Evolutionary conservation across 2,888 invertebrate species (phyloP).

Genomic region (Mylabris sibirica): DNA sequence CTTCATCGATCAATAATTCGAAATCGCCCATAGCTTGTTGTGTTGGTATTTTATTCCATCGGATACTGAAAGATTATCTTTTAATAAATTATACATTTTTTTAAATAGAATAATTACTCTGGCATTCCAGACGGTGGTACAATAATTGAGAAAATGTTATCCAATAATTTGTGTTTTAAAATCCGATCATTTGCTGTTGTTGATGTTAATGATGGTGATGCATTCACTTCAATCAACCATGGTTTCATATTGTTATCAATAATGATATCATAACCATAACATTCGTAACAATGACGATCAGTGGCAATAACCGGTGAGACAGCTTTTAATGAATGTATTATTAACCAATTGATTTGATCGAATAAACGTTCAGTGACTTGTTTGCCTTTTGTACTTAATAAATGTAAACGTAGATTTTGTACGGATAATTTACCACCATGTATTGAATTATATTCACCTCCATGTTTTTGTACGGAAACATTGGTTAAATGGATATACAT

Average conservation of each 20-base stretch:
- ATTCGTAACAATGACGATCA: conserved; percentile 91
- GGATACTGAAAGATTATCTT: conserved; percentile 65
- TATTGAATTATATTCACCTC: conserved; percentile 91
- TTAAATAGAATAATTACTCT: conserved; percentile 67
- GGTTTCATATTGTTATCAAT: conserved; percentile 94
- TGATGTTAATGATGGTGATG: conserved; percentile 92
- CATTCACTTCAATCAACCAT: conserved; percentile 94
- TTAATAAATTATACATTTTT: background rate
- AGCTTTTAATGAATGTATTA: conserved; percentile 91
- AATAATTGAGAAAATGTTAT: conserved; percentile 90
- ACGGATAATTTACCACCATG: conserved; percentile 96
- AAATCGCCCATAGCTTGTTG: conserved; percentile 83
- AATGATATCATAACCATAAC: conserved; percentile 96
- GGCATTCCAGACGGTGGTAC: conserved; percentile 88
- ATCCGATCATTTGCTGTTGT: conserved; percentile 95
- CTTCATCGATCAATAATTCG: conserved; percentile 85
- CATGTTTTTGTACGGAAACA: conserved; percentile 97
- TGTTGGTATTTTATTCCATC: conserved; percentile 84
- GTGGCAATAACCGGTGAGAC: conserved; percentile 93
- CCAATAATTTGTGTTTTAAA: conserved; percentile 91
- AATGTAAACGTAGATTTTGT: conserved; percentile 85
- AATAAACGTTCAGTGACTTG: conserved; percentile 88
- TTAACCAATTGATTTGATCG: conserved; percentile 87
- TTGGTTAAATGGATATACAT: conserved; percentile 96
- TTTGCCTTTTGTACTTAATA: conserved; percentile 91